Evolutionary conservation across 2,888 invertebrate species (phyloP).

Genomic region (Clepsis dumicolana): DNA sequence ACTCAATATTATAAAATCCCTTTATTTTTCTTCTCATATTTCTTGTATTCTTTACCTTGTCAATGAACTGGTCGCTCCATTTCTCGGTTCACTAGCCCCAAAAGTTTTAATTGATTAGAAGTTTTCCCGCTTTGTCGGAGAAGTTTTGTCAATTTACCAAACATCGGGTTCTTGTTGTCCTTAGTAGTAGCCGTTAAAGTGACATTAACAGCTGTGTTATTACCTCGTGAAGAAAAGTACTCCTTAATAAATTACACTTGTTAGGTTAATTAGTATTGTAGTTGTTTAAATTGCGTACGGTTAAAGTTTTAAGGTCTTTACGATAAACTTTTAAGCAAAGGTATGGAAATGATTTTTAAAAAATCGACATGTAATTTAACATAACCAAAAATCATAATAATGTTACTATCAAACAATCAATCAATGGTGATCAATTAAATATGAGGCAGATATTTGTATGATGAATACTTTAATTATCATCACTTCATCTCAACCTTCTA

Average conservation of each 20-base stretch:
- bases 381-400: too few relatives aligned
- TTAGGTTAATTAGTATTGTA: not conserved
- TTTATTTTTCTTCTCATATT: not conserved
- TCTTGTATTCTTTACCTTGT: not conserved
- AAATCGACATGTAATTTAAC: too few relatives aligned
- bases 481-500: too few relatives aligned
- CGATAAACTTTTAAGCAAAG: too few relatives aligned
- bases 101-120: conserved; percentile 7
- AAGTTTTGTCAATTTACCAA: conserved; percentile 8
- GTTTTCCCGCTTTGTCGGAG: not conserved
- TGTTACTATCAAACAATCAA: too few relatives aligned
- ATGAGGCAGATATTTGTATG: too few relatives aligned
- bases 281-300: not conserved
- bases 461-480: too few relatives aligned
- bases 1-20: too few relatives aligned
- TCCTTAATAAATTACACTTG: not conserved
- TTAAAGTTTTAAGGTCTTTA: not conserved
- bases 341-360: too few relatives aligned
- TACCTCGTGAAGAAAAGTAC: not conserved
- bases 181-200: not conserved
- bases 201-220: not conserved
- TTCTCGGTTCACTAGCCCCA: not conserved
- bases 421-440: too few relatives aligned
- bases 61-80: conserved; percentile 6
- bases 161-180: not conserved